A percentile compares a stretch with the other conserved stretches of the same genome.
Evolutionary conservation across 30 jellyfish, hydroid and myxozoan species (phyloP).

Genomic region (Hydractinia echinata): DNA sequence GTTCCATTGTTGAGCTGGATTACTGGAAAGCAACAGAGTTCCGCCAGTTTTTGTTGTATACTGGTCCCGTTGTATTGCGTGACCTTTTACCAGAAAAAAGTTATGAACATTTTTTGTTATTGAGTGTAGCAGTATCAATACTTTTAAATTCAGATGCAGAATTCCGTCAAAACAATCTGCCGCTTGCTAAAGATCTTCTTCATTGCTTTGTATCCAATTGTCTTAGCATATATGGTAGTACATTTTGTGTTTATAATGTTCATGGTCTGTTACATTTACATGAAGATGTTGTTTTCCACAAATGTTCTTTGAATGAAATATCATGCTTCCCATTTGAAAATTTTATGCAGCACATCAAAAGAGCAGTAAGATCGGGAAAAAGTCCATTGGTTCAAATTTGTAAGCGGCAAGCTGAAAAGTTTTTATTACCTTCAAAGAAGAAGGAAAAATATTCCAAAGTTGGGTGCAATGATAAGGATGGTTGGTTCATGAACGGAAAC

Average conservation of each 20-base stretch:
- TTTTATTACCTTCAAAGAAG: neutral
- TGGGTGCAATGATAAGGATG: constrained; percentile 2
- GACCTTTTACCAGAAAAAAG: no score
- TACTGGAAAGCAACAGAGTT: no score
- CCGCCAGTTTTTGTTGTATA: no score
- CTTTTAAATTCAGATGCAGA: no score
- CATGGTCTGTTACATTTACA: constrained; percentile 44
- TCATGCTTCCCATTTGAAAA: constrained; percentile 45
- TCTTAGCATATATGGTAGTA: no score
- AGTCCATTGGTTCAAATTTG: constrained; percentile 34
- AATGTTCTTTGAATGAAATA: constrained; percentile 41
- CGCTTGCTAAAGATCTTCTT: constrained; percentile 26
- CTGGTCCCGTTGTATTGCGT: no score
- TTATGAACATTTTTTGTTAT: no score
- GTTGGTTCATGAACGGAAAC: neutral
- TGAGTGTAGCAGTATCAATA: no score
- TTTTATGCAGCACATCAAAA: constrained; percentile 25
- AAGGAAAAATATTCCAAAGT: neutral
- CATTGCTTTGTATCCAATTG: constrained; percentile 36
- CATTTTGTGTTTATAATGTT: constrained; percentile 64
- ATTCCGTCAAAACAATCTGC: constrained; percentile 11
- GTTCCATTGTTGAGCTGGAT: no score
- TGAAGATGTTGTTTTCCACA: constrained; percentile 34
- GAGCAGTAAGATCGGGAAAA: constrained; percentile 15
- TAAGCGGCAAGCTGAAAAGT: constrained; percentile 21